phyloP scores from a whole-genome alignment of 2,888 invertebrate species.

The Caenorhabditis afra region DNA sequence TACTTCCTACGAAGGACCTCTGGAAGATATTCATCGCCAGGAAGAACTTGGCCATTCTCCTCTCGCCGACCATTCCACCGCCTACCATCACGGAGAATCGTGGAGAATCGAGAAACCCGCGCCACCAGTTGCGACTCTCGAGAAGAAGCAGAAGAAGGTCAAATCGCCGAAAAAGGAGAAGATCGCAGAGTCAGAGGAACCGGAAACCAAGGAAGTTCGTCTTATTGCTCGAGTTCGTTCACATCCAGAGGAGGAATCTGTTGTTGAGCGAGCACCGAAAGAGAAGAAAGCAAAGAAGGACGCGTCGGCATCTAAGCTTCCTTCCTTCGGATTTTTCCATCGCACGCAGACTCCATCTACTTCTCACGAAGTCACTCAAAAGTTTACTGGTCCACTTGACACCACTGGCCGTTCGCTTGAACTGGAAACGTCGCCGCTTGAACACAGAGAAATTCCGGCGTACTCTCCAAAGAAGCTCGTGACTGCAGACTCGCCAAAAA shows the following conservation, averaged over 20 bases:
- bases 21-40: slow-evolving; percentile 30
- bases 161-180: slow-evolving; percentile 43
- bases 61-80: slow-evolving; percentile 42
- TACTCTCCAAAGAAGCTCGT: slow-evolving; percentile 43
- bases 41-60: slow-evolving; percentile 38
- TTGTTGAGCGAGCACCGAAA: slow-evolving; percentile 5
- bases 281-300: slow-evolving; percentile 23
- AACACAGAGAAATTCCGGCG: slow-evolving; percentile 20
- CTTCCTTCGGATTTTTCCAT: slow-evolving; percentile 42
- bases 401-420: slow-evolving; percentile 38
- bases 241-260: slow-evolving; percentile 20
- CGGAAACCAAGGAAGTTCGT: slow-evolving; percentile 47
- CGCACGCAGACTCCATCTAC: slow-evolving; percentile 14
- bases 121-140: slow-evolving; percentile 12
- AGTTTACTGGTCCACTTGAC: slow-evolving; percentile 47
- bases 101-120: slow-evolving; percentile 25
- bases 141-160: slow-evolving; percentile 33
- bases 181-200: slow-evolving; percentile 32
- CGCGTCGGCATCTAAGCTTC: slow-evolving; percentile 20
- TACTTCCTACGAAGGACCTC: slow-evolving; percentile 33
- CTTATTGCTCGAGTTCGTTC: slow-evolving; percentile 44
- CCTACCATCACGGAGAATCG: slow-evolving; percentile 54
- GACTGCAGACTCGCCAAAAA: not conserved
- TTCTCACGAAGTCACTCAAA: slow-evolving; percentile 19
- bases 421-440: slow-evolving; percentile 42